A percentile compares a stretch with the other conserved stretches of the same genome.
Conservation (phyloP, 2,888 invertebrate genomes). For the Dermolepida albohirtum region DNA sequence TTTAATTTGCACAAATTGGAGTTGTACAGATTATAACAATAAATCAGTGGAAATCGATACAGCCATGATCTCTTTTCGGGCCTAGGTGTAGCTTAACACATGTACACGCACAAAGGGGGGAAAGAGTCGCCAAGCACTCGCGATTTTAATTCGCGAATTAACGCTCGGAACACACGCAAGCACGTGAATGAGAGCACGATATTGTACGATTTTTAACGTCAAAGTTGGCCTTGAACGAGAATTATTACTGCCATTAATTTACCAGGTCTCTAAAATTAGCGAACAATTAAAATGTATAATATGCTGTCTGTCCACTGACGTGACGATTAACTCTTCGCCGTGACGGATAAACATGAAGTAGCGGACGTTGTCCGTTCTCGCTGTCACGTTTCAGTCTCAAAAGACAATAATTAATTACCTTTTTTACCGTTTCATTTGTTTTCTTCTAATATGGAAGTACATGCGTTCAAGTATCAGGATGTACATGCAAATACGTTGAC, state of each 20-base stretch:
- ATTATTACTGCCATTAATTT: constrained; percentile 28
- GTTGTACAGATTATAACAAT: constrained; percentile 4
- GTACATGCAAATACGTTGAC: too few relatives aligned
- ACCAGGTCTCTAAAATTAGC: constrained; percentile 29
- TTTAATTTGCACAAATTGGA: constrained; percentile 17
- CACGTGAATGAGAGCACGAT: constrained; percentile 3
- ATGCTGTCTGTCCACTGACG: neutral
- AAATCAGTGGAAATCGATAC: constrained; percentile 33
- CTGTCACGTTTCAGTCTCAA: too few relatives aligned
- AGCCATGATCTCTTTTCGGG: constrained; percentile 36
- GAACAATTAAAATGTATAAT: constrained; percentile 32
- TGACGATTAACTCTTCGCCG: too few relatives aligned
- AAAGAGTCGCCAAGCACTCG: constrained; percentile 1
- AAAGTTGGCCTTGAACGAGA: constrained; percentile 20
- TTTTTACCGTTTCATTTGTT: too few relatives aligned
- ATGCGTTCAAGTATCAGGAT: too few relatives aligned
- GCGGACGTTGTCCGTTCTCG: too few relatives aligned
- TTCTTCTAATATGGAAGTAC: too few relatives aligned
- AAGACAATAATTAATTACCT: too few relatives aligned
- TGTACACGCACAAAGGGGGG: neutral
- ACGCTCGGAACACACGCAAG: neutral
- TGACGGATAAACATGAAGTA: too few relatives aligned
- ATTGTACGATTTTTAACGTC: constrained; percentile 23
- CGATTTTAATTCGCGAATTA: neutral
- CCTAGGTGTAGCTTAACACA: neutral